Evolutionary conservation across 2,797 vertebrate genomes (phyloP).

Genomic region (Denticeps clupeoides): DNA sequence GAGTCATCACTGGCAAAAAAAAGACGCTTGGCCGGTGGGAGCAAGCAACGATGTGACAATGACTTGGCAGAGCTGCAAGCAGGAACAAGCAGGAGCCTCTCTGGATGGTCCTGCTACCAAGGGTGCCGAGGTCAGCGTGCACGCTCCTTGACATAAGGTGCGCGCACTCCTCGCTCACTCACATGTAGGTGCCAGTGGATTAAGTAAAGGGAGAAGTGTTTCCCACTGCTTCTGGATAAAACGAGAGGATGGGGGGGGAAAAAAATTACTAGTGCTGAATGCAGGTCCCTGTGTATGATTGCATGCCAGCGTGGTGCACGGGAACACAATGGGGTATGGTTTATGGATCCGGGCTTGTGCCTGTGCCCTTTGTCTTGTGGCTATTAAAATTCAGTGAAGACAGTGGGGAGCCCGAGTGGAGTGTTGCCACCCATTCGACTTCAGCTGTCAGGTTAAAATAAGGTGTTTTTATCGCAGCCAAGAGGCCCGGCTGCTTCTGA

Average conservation of each 20-base stretch:
- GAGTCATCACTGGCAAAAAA: no score
- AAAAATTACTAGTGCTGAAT: constrained; percentile 45
- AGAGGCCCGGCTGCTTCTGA: not conserved
- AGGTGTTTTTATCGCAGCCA: constrained; percentile 40
- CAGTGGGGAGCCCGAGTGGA: constrained; percentile 46
- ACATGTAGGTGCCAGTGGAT: constrained; percentile 30
- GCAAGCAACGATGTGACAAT: no score
- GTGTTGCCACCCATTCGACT: constrained; percentile 51
- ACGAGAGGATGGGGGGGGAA: constrained; percentile 27
- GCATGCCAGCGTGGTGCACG: constrained; percentile 51
- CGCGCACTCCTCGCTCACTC: no score
- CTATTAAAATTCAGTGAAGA: constrained; percentile 57
- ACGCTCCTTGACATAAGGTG: no score
- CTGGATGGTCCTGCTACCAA: no score
- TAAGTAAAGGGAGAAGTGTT: constrained; percentile 37
- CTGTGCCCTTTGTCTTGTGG: constrained; percentile 57
- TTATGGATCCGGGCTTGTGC: constrained; percentile 51
- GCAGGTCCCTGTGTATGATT: constrained; percentile 48
- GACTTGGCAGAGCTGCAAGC: no score
- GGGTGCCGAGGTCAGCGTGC: no score
- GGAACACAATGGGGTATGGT: constrained; percentile 51
- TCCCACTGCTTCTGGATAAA: constrained; percentile 28
- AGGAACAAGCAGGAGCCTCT: no score
- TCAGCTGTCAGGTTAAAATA: constrained; percentile 59
- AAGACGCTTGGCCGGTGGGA: no score